phyloP scores from a whole-genome alignment of 2,113 vertebrate genomes.

The Picathartes gymnocephalus region DNA sequence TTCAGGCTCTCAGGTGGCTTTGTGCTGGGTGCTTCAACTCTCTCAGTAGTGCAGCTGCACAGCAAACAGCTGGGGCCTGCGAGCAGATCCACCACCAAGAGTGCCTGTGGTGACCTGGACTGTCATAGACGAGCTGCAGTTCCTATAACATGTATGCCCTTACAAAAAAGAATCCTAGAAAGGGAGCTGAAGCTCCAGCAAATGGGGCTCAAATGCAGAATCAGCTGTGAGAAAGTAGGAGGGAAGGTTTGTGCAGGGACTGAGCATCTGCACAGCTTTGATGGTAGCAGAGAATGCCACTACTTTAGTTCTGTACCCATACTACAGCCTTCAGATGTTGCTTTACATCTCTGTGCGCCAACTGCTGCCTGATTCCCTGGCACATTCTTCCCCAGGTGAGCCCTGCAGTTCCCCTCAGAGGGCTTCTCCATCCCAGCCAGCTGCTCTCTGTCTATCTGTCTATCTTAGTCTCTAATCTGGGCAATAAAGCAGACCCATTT shows the following conservation, averaged over 20 bases:
- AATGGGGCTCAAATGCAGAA: background rate
- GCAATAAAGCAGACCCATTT: constrained; percentile 50
- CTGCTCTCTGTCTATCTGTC: background rate
- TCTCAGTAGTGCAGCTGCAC: background rate
- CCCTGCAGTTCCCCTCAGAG: background rate
- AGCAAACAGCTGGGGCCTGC: background rate
- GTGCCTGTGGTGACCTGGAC: background rate
- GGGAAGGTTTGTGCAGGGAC: background rate
- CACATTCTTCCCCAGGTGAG: background rate
- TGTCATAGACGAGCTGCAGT: background rate
- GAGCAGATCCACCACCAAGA: background rate
- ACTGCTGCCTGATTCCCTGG: background rate
- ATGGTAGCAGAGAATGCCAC: background rate
- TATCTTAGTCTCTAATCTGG: constrained; percentile 49
- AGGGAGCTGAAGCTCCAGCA: background rate
- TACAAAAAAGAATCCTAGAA: background rate
- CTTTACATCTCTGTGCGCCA: background rate
- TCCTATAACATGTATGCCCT: background rate
- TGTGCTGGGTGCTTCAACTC: background rate
- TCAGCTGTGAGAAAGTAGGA: background rate
- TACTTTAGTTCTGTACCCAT: background rate
- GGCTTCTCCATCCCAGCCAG: background rate
- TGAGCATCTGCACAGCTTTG: background rate
- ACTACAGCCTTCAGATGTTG: background rate
- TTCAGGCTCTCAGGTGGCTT: background rate